These are phyloP conservation scores for Lasioglossum oenotherae DNA, from an alignment of 2,888 invertebrate species.

Conservation along the genomic window DNA sequence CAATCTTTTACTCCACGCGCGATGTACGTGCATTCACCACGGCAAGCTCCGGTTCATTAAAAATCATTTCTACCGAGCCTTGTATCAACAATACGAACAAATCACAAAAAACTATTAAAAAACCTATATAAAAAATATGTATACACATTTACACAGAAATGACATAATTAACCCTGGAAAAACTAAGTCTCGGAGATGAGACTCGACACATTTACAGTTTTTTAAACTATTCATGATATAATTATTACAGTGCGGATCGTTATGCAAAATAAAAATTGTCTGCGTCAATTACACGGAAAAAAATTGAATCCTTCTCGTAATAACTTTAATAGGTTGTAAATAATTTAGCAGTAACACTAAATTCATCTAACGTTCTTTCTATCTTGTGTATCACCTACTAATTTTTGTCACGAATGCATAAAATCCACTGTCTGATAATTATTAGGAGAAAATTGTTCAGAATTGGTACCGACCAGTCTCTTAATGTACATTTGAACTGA, in stretches of 20 bases:
- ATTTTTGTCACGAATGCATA: too few species aligned
- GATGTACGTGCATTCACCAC: conserved; percentile 4
- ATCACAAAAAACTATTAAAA: neutral
- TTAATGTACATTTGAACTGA: neutral
- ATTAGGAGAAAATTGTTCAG: too few species aligned
- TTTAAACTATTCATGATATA: too few species aligned
- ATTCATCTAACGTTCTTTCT: too few species aligned
- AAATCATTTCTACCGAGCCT: neutral
- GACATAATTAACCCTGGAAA: neutral
- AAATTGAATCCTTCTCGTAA: neutral
- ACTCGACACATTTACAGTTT: neutral
- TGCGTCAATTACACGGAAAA: neutral
- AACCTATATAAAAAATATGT: neutral
- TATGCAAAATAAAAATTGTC: too few species aligned
- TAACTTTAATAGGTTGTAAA: neutral
- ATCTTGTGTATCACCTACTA: too few species aligned
- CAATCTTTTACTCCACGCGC: neutral
- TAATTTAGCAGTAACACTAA: too few species aligned
- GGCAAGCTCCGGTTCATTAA: neutral
- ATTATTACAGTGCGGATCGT: too few species aligned
- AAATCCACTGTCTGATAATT: too few species aligned
- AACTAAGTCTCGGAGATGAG: neutral
- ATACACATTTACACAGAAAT: neutral
- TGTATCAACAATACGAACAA: neutral
- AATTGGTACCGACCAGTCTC: too few species aligned